Evolutionary conservation across 2,888 invertebrate genomes (phyloP).

Genomic region (Cephonodes hylas): DNA sequence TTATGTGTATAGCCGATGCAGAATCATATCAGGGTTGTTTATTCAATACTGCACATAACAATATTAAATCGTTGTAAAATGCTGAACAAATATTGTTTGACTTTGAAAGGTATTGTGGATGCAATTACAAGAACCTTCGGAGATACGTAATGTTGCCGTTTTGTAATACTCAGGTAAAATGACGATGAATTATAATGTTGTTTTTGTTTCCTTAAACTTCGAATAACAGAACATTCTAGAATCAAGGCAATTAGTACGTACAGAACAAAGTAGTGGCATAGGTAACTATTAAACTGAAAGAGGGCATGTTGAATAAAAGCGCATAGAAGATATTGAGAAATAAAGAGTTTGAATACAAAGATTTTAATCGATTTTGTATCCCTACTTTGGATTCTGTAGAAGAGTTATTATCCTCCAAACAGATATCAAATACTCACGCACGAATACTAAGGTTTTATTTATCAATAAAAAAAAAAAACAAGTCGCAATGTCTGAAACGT

Average conservation of each 20-base stretch:
- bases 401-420: not conserved
- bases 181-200: not conserved
- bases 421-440: not conserved
- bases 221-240: not conserved
- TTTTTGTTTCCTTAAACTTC: not conserved
- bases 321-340: not conserved
- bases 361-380: not conserved
- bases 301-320: too few relatives aligned
- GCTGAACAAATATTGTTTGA: slow-evolving; percentile 22
- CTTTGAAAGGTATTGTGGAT: slow-evolving; percentile 17
- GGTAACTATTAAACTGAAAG: too few relatives aligned
- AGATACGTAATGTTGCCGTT: not conserved
- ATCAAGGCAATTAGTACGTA: not conserved
- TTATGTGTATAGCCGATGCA: not conserved
- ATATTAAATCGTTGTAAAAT: not conserved
- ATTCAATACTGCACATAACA: not conserved
- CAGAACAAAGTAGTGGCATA: too few relatives aligned
- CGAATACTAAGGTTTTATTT: not conserved
- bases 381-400: not conserved
- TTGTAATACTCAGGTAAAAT: not conserved
- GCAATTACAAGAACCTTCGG: slow-evolving; percentile 6
- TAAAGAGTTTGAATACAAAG: not conserved
- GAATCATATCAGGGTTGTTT: not conserved
- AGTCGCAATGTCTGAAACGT: not conserved
- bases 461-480: slow-evolving; percentile 12